Base-by-base conservation (phyloP, 2,797 vertebrate genomes). In the Chelmon rostratus region DNA sequence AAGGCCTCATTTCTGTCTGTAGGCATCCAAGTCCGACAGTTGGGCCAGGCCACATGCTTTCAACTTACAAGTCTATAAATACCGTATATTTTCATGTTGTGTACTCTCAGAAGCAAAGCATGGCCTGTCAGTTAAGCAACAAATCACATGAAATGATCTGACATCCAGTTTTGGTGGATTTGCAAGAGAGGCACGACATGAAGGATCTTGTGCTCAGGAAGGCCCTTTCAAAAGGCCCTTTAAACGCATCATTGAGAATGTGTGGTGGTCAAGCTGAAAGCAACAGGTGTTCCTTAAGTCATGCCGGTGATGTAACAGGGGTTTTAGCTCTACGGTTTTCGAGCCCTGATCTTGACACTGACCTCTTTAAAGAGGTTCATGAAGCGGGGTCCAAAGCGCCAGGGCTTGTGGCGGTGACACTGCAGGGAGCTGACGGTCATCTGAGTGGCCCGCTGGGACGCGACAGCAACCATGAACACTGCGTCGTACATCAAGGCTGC, bases 291-390 rank as follows among this genome's bases (percentile, higher is more conserved):
- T 16, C 47, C 35, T 73, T 5, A 49, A 46, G 68, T 46, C 49
- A 21, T 3, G 21, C 37, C 2, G 23, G 46, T 52, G 75, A 81
- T 68, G 28, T 44, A 49, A 73, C 52, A 8, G 7, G 23, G 33
- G 54, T 64, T 52, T 35, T 23, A n/a, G 42, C n/a, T 64, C 11
- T 16, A 33, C 66, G 33, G 10, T 21, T 63, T 44, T 11, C 2
- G 1, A 42, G 49, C 62, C 21, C 31, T 70, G 38, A 40, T 56
- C 40, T 3, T 25, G 25, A 65, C 18, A 85, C 96, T 95, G 91
- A 95, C 98, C 96, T 98, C 98, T 91, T 97, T 98, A 91, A 99
- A 98, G 62, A 98, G 93, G 88, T 97, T 98, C 97, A 99, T 99
- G 89, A 98, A 99, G 68, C 97, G 94, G 0, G 96, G 96, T 76